phyloP scores from a whole-genome alignment of 35 echinoderm and acorn worm species.

The Chiridota heheva region DNA sequence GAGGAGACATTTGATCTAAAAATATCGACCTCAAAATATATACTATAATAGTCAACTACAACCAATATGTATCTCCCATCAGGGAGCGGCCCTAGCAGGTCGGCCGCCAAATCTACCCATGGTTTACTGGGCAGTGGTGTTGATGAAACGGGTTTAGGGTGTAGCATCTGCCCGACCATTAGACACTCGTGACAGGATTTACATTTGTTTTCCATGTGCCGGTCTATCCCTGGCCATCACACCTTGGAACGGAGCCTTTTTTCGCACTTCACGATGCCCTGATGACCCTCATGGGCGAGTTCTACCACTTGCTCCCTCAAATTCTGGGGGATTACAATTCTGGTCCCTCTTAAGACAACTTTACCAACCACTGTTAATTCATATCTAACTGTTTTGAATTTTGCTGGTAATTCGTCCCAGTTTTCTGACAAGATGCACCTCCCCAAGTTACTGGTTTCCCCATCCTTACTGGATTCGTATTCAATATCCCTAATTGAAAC shows the following conservation, averaged over 20 bases:
- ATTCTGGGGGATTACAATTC: slow-evolving; percentile 17
- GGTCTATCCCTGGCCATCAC: slow-evolving; percentile 59
- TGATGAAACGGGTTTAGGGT: slow-evolving; percentile 30
- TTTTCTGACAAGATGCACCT: slow-evolving; percentile 22
- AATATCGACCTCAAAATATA: slow-evolving; percentile 59
- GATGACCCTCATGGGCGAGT: slow-evolving; percentile 54
- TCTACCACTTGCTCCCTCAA: slow-evolving; percentile 35
- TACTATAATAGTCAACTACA: slow-evolving; percentile 68
- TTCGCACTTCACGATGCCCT: slow-evolving; percentile 57
- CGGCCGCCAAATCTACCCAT: slow-evolving; percentile 66
- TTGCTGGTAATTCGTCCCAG: neutral
- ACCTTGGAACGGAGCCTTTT: slow-evolving; percentile 61
- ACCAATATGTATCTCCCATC: slow-evolving; percentile 50
- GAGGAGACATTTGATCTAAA: slow-evolving; percentile 32
- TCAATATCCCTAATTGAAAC: slow-evolving; percentile 23
- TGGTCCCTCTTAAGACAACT: neutral
- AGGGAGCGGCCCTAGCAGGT: slow-evolving; percentile 49
- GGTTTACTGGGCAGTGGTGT: slow-evolving; percentile 34
- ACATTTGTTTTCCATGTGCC: slow-evolving; percentile 50
- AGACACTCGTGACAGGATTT: slow-evolving; percentile 74
- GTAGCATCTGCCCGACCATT: slow-evolving; percentile 38
- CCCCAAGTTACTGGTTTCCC: slow-evolving; percentile 28
- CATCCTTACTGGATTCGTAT: neutral
- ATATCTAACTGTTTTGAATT: slow-evolving; percentile 8
- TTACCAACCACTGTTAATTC: slow-evolving; percentile 23